Percentiles rank a stretch among this genome's conserved stretches.
Conservation (phyloP, 2,888 invertebrate species). For the Acleris laterana region DNA sequence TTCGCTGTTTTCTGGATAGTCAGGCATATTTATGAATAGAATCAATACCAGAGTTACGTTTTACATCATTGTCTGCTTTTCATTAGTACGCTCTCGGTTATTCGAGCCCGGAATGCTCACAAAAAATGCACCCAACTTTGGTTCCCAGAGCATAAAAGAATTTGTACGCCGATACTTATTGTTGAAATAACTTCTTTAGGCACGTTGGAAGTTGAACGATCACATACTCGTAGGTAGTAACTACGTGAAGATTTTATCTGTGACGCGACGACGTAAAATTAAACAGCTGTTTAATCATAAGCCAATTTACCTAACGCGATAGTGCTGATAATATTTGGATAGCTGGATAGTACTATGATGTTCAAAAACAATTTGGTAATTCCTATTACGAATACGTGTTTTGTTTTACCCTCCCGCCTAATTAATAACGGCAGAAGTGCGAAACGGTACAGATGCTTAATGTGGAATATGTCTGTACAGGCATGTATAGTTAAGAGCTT, state of each 20-base stretch:
- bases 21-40: slow-evolving; percentile 11
- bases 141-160: slow-evolving; percentile 45
- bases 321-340: slow-evolving; percentile 24
- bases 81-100: slow-evolving; percentile 41
- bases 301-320: slow-evolving; percentile 20
- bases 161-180: slow-evolving; percentile 39
- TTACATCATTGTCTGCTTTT: slow-evolving; percentile 34
- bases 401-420: neutral
- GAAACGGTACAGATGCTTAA: neutral
- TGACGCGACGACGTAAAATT: slow-evolving; percentile 2
- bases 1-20: slow-evolving; percentile 34
- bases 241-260: slow-evolving; percentile 3
- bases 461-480: slow-evolving; percentile 11
- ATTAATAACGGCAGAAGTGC: neutral
- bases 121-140: slow-evolving; percentile 49
- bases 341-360: slow-evolving; percentile 1
- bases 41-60: slow-evolving; percentile 17
- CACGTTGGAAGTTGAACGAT: slow-evolving; percentile 27
- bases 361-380: neutral
- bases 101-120: slow-evolving; percentile 46
- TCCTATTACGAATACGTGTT: neutral
- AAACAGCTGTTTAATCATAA: slow-evolving; percentile 34
- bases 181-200: slow-evolving; percentile 31
- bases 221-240: neutral
- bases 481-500: neutral